A percentile compares a stretch with the other conserved stretches of the same genome.
Evolutionary conservation across 2,888 invertebrate species (phyloP).

Genomic region (Aromia moschata): DNA sequence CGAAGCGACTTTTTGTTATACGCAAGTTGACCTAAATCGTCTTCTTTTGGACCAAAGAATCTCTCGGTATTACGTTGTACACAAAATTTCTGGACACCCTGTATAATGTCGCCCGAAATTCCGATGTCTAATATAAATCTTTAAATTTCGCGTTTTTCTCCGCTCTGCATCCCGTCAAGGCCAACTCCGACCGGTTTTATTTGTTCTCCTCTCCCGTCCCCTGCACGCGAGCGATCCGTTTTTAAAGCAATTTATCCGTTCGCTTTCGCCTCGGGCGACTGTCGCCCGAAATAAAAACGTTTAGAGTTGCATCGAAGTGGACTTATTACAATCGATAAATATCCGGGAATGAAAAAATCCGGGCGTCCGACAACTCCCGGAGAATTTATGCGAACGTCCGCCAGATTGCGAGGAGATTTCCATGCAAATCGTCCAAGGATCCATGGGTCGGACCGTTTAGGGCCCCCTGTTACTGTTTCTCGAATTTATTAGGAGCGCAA

Average conservation of each 20-base stretch:
- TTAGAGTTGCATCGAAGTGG: slow-evolving; percentile 27
- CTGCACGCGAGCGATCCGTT: slow-evolving; percentile 48
- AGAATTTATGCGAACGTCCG: slow-evolving; percentile 3
- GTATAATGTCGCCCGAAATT: no score
- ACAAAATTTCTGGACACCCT: no score
- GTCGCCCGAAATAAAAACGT: slow-evolving; percentile 36
- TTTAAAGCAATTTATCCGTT: slow-evolving; percentile 47
- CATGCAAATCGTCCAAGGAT: slow-evolving; percentile 5
- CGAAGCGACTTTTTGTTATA: no score
- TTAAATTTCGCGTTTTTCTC: no score
- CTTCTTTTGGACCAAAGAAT: no score
- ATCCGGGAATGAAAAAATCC: slow-evolving; percentile 36
- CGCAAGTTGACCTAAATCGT: no score
- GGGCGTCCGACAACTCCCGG: not conserved
- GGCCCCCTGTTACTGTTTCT: not conserved
- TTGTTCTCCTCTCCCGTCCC: slow-evolving; percentile 45
- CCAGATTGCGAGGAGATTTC: slow-evolving; percentile 16
- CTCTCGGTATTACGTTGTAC: no score
- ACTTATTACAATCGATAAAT: slow-evolving; percentile 37
- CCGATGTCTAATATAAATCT: no score
- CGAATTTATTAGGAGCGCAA: slow-evolving; percentile 10
- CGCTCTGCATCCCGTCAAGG: slow-evolving; percentile 44
- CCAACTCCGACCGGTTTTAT: slow-evolving; percentile 42
- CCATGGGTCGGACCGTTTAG: slow-evolving; percentile 6
- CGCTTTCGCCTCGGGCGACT: slow-evolving; percentile 37